Percentiles rank a stretch among this genome's conserved stretches.
Evolutionary conservation across 2,888 invertebrate genomes (phyloP).

Genomic region (Linhomoeus sp.): DNA sequence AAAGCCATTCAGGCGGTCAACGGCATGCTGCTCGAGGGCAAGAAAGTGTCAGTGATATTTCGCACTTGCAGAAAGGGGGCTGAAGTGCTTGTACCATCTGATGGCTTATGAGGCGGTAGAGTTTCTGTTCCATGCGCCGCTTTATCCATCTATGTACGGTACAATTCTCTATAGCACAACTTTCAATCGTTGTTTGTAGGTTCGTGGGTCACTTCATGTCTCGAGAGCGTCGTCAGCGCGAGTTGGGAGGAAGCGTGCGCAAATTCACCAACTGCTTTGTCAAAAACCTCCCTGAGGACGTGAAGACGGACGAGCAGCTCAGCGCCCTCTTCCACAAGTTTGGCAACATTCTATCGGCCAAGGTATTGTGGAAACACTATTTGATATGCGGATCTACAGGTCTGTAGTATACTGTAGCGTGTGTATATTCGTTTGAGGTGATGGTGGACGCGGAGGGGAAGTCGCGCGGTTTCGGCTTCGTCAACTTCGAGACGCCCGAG

Average conservation of each 20-base stretch:
- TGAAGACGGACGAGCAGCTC: conserved; percentile 65
- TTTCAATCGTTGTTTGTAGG: conserved; percentile 20
- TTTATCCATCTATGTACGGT: not conserved
- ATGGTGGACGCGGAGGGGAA: conserved; percentile 33
- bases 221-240: conserved; percentile 89
- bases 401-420: not conserved
- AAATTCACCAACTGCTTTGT: conserved; percentile 91
- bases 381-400: not conserved
- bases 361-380: no score
- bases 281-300: conserved; percentile 91
- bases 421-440: conserved; percentile 11
- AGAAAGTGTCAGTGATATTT: conserved; percentile 47
- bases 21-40: conserved; percentile 91
- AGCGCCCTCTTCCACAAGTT: conserved; percentile 66
- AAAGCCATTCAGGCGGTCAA: conserved; percentile 90
- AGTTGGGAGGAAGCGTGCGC: conserved; percentile 86
- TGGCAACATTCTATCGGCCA: conserved; percentile 7
- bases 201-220: conserved; percentile 95
- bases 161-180: not conserved
- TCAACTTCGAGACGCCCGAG: conserved; percentile 25
- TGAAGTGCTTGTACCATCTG: no score
- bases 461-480: conserved; percentile 35
- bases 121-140: no score
- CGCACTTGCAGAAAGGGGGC: no score
- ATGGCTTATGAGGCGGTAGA: no score